Evolutionary conservation across 2,113 vertebrate genomes (phyloP).

Genomic region (Chionodraco myersi): DNA sequence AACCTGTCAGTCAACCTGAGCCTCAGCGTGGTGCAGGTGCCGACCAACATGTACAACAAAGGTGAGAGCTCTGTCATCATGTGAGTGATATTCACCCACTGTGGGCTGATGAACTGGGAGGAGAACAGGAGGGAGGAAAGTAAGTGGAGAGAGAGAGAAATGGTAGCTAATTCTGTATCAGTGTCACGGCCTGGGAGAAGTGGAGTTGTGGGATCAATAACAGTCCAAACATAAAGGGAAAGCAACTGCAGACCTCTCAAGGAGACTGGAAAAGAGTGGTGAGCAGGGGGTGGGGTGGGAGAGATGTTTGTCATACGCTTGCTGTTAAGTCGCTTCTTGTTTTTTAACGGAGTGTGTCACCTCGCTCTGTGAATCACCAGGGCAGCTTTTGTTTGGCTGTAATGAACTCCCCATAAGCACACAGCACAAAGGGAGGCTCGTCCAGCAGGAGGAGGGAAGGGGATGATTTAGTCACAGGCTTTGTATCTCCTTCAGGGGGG

Average conservation of each 20-base stretch:
- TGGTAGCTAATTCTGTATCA: slow-evolving; percentile 42
- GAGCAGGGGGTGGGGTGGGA: not conserved
- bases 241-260: slow-evolving; percentile 39
- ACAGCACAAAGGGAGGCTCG: slow-evolving; percentile 72
- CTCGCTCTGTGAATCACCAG: slow-evolving; percentile 30
- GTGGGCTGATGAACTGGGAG: slow-evolving; percentile 34
- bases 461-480: slow-evolving; percentile 62
- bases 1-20: slow-evolving; percentile 97
- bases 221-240: slow-evolving; percentile 53
- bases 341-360: slow-evolving; percentile 53
- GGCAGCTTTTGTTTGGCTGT: slow-evolving; percentile 74
- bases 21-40: slow-evolving; percentile 96
- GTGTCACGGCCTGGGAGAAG: slow-evolving; percentile 42
- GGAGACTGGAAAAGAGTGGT: slow-evolving; percentile 16
- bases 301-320: slow-evolving; percentile 60
- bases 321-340: slow-evolving; percentile 59
- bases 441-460: slow-evolving; percentile 57
- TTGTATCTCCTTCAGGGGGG: slow-evolving; percentile 59
- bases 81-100: slow-evolving; percentile 26
- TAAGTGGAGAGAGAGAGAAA: slow-evolving; percentile 51
- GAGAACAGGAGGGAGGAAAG: slow-evolving; percentile 24
- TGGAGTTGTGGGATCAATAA: slow-evolving; percentile 73
- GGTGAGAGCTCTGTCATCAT: slow-evolving; percentile 58
- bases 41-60: slow-evolving; percentile 99
- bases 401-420: slow-evolving; percentile 75